Evolutionary conservation across 2,797 vertebrate species (phyloP), one percentile per base, ranked within the genome.

Genomic region (Pristis pectinata): DNA sequence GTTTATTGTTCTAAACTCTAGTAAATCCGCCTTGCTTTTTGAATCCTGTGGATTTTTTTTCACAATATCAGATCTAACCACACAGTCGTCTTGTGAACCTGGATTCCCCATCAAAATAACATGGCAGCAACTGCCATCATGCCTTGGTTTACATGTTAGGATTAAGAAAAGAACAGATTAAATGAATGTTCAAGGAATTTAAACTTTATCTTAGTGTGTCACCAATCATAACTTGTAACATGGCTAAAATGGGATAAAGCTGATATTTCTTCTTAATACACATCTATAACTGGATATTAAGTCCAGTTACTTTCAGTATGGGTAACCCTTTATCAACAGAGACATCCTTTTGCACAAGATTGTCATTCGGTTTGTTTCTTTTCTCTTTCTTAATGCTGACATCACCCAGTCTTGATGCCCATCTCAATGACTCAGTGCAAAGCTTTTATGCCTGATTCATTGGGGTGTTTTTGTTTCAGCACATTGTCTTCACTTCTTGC

Each of bases 381-480:
- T n/a, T 15, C 59, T 6, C 1, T 22, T 2, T 89, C 30, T 3
- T 49, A 53, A 64, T 22, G 1, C 34, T 64, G 85, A 89, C 89
- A 64, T 61, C 17, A 64, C 53, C 85, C 34, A 61, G 56, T 61
- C 11, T 11, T 0, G 30, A 15, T 59, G 17, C 15, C 59, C 30
- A 64, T 34, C 59, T 24, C 59, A 91, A 41, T 67, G 87, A 64
- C 59, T 67, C 87, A 89, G 61, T 41, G 53, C 30, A 87, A 27
- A 87, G 0, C 82, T 85, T 64, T 67, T n/a, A 10, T 41, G 64
- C n/a, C 19, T 91, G 87, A 91, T 64, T 91, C n/a, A 91, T 61
- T 67, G 87, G 59, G n/a, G 41, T 91, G 19, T 17, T 37, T 91
- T 91, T 91, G 87, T 91, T 89, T 89, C 34, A 64, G 56, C 56